Evolutionary conservation across 2,113 vertebrate genomes (phyloP).

Genomic region (Platysternon megacephalum): DNA sequence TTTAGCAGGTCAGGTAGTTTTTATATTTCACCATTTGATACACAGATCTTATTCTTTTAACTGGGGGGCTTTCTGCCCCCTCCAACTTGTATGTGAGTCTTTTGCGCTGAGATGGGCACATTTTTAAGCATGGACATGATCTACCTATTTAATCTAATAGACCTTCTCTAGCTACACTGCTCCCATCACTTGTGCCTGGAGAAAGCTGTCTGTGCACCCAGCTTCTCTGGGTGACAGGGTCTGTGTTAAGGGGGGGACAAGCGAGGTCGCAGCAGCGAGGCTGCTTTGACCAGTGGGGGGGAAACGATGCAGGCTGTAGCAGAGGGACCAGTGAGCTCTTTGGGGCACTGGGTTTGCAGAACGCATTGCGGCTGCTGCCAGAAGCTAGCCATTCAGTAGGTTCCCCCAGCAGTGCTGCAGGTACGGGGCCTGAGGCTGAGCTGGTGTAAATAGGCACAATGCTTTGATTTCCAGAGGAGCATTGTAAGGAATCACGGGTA

Average conservation of each 20-base stretch:
- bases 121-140: background rate
- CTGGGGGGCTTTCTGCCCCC: background rate
- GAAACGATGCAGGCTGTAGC: too few relatives aligned
- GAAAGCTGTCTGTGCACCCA: background rate
- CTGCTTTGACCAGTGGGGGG: background rate
- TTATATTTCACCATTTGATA: slow-evolving; percentile 47
- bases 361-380: too few relatives aligned
- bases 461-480: too few relatives aligned
- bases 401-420: too few relatives aligned
- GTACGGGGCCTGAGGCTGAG: too few relatives aligned
- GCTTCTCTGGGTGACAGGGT: background rate
- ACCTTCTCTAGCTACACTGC: background rate
- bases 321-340: too few relatives aligned
- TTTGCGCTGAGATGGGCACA: background rate
- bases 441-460: too few relatives aligned
- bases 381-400: too few relatives aligned
- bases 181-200: background rate
- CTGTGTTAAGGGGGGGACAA: background rate
- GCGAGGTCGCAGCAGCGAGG: background rate
- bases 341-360: too few relatives aligned
- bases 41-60: slow-evolving; percentile 5
- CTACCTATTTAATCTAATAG: background rate
- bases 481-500: too few relatives aligned
- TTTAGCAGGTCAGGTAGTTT: slow-evolving; percentile 54
- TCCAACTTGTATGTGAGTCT: background rate